phyloP scores from a whole-genome alignment of 2,888 invertebrate species.

The Calameuta pallipes region DNA sequence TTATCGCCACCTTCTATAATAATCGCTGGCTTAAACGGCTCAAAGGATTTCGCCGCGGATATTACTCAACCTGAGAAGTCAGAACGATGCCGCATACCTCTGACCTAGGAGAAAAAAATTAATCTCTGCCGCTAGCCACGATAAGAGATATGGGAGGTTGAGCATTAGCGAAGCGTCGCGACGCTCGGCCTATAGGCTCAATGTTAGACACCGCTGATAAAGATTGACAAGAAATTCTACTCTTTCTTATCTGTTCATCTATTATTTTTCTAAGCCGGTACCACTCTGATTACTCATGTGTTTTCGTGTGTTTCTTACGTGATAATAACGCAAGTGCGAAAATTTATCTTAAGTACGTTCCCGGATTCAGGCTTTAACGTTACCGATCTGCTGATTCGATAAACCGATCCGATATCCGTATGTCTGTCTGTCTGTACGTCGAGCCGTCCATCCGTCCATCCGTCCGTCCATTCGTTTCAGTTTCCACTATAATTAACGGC shows the following conservation, averaged over 20 bases:
- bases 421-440: slow-evolving; percentile 18
- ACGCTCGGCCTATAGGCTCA: neutral
- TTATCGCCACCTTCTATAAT: slow-evolving; percentile 22
- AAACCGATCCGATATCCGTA: slow-evolving; percentile 63
- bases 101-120: neutral
- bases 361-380: neutral
- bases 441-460: slow-evolving; percentile 6
- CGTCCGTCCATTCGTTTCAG: slow-evolving; percentile 20
- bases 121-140: neutral
- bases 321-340: neutral
- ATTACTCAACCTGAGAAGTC: slow-evolving; percentile 44
- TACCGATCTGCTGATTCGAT: slow-evolving; percentile 48
- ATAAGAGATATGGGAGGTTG: neutral
- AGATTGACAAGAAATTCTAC: neutral
- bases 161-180: neutral
- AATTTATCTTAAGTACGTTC: neutral
- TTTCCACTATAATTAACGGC: slow-evolving; percentile 62
- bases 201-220: neutral
- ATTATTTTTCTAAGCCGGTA: neutral
- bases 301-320: neutral
- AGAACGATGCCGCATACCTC: slow-evolving; percentile 5
- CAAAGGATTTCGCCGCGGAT: slow-evolving; percentile 32
- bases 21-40: slow-evolving; percentile 31
- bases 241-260: neutral
- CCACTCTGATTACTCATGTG: neutral